A percentile compares a stretch with the other conserved stretches of the same genome.
Conservation (phyloP, 2,888 invertebrate genomes). For the Heteromurus nitidus region DNA sequence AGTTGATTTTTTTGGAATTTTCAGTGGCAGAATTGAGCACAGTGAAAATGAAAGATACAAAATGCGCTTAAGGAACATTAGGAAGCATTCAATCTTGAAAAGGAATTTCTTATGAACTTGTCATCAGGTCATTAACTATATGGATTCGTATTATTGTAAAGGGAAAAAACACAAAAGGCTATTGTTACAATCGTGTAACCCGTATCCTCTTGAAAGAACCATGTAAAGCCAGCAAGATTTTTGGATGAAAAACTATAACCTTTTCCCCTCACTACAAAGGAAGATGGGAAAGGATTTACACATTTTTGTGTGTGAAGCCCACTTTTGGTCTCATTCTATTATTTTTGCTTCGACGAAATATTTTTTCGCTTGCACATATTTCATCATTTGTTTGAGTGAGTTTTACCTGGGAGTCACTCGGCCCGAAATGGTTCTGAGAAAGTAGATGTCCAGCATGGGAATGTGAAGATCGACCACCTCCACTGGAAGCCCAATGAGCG, state of each 20-base stretch:
- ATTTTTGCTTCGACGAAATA: neutral
- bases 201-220: slow-evolving; percentile 1
- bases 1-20: slow-evolving; percentile 53
- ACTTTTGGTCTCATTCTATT: slow-evolving; percentile 18
- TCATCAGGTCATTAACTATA: slow-evolving; percentile 45
- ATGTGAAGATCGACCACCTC: slow-evolving; percentile 58
- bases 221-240: slow-evolving; percentile 3
- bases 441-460: slow-evolving; percentile 63
- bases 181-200: slow-evolving; percentile 36
- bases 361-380: slow-evolving; percentile 14
- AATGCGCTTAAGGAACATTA: neutral
- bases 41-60: neutral
- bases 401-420: slow-evolving; percentile 63
- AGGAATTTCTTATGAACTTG: slow-evolving; percentile 41
- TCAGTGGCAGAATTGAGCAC: slow-evolving; percentile 25
- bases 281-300: slow-evolving; percentile 56
- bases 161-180: slow-evolving; percentile 14
- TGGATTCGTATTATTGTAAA: slow-evolving; percentile 31
- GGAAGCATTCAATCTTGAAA: slow-evolving; percentile 15
- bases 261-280: slow-evolving; percentile 27
- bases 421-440: slow-evolving; percentile 69
- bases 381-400: neutral
- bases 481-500: slow-evolving; percentile 66
- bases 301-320: slow-evolving; percentile 42
- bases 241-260: slow-evolving; percentile 16